Percentiles rank a stretch among this genome's conserved stretches.
Conservation (phyloP, 2,888 invertebrate species). For the Acheta domesticus region DNA sequence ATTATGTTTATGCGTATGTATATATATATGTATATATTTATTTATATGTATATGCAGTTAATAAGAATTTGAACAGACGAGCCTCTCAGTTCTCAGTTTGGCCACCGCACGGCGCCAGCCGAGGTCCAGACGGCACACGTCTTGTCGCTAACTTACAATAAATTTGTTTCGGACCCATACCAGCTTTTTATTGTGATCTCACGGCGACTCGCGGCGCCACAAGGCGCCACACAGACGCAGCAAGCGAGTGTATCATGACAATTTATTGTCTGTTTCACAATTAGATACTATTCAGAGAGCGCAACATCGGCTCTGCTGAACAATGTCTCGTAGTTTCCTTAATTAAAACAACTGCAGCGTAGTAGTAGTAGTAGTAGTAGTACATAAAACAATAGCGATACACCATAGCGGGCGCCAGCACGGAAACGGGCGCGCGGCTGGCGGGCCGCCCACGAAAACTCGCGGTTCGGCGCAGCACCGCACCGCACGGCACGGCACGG, state of each 20-base stretch:
- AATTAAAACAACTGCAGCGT: conserved; percentile 33
- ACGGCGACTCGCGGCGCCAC: not conserved
- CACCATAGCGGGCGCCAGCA: not conserved
- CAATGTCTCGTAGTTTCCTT: conserved; percentile 25
- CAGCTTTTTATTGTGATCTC: conserved; percentile 38
- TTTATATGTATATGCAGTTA: conserved; percentile 29
- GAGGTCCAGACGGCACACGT: conserved; percentile 23
- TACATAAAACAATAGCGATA: conserved; percentile 21
- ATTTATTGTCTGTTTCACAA: conserved; percentile 37
- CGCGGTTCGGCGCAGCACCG: not conserved
- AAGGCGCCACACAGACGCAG: conserved; percentile 22
- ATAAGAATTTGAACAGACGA: conserved; percentile 36
- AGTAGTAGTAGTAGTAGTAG: conserved; percentile 19
- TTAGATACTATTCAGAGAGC: conserved; percentile 30
- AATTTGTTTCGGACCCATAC: conserved; percentile 42
- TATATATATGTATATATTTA: conserved; percentile 18
- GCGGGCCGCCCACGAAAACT: not conserved
- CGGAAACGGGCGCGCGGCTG: not conserved
- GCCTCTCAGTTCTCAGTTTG: conserved; percentile 34
- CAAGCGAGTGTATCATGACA: conserved; percentile 31
- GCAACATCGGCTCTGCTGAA: conserved; percentile 25
- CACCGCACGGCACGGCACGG: not conserved
- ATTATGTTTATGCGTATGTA: conserved; percentile 27
- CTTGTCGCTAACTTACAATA: conserved; percentile 30
- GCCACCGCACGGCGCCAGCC: conserved; percentile 29